These are phyloP conservation scores for Orchestia grillus DNA, from an alignment of 1,140 invertebrate genomes.

Conservation along the genomic window DNA sequence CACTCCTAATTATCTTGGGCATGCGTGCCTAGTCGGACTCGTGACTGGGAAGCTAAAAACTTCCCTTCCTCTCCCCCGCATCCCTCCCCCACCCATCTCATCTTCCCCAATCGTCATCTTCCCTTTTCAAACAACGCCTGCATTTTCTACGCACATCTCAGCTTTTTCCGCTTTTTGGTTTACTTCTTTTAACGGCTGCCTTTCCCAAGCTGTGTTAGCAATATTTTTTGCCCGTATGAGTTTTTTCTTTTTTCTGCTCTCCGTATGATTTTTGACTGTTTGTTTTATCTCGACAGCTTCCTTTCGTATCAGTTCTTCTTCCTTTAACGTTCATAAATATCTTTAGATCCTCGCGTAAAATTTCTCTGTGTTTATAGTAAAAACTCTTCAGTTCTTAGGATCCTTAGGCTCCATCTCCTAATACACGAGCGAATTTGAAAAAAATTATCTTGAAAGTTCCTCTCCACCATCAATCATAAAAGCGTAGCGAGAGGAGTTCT, in stretches of 20 bases:
- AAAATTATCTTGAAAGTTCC: background rate
- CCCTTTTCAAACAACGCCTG: background rate
- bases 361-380: background rate
- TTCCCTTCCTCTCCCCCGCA: background rate
- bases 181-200: background rate
- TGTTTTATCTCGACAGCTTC: background rate
- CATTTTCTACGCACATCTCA: background rate
- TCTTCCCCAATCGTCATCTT: conserved; percentile 1
- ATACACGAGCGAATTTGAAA: background rate
- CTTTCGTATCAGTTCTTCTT: background rate
- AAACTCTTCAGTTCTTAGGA: background rate
- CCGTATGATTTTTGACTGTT: background rate
- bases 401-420: background rate
- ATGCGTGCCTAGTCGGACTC: conserved; percentile 49
- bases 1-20: conserved; percentile 52
- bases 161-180: background rate
- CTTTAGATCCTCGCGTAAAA: background rate
- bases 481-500: background rate
- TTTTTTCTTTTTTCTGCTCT: background rate
- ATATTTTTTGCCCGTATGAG: background rate
- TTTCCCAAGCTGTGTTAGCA: background rate
- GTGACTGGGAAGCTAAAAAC: conserved; percentile 43
- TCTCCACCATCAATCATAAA: background rate
- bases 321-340: background rate
- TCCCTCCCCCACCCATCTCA: background rate